Evolutionary conservation across 2,888 invertebrate species (phyloP).

Genomic region (Ceratothoa steindachneri): DNA sequence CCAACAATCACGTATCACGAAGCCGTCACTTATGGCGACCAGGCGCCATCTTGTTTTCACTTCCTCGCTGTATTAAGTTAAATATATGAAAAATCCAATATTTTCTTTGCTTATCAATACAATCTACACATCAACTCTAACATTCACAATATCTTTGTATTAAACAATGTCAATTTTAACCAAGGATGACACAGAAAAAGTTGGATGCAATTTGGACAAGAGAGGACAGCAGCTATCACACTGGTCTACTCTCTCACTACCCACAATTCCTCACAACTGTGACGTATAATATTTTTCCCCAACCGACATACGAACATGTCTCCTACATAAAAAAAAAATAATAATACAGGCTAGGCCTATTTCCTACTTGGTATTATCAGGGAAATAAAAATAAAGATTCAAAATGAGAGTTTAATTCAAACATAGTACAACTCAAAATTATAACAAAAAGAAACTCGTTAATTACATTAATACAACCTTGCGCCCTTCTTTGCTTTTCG

Average conservation of each 20-base stretch:
- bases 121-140: neutral
- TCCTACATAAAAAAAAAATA: neutral
- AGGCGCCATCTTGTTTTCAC: neutral
- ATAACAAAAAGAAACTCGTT: too few relatives aligned
- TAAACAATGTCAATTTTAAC: neutral
- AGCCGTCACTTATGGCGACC: neutral
- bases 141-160: neutral
- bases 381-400: too few relatives aligned
- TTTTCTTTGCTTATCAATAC: neutral
- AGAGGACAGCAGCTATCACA: neutral
- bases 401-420: too few relatives aligned
- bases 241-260: neutral
- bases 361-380: too few relatives aligned
- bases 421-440: too few relatives aligned
- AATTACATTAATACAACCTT: too few relatives aligned
- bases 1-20: too few relatives aligned
- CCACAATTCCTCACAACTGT: neutral
- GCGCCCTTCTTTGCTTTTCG: slow-evolving; percentile 77
- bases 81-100: neutral
- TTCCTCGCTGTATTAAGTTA: neutral
- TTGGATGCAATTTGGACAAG: neutral
- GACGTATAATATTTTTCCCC: neutral
- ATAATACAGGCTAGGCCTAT: too few relatives aligned
- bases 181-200: neutral
- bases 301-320: neutral